A percentile compares a stretch with the other conserved stretches of the same genome.
phyloP scores from a whole-genome alignment of 2,797 vertebrate genomes.

The Atherinosoma microstoma region DNA sequence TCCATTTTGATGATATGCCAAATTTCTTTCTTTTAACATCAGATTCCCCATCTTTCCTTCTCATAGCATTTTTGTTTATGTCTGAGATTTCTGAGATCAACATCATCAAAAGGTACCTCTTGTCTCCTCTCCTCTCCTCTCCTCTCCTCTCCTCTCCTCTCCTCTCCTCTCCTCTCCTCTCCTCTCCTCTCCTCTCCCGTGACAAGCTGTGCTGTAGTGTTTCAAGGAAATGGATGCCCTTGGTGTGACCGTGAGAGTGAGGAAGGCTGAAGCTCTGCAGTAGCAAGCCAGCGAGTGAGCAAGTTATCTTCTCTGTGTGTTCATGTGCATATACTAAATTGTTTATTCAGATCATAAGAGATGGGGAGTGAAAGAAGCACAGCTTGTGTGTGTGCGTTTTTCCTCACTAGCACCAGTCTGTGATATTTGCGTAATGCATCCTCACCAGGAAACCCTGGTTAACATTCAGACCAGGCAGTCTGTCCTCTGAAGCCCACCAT shows the following conservation, averaged over 20 bases:
- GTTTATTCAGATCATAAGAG: slow-evolving; percentile 27
- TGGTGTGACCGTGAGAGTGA: slow-evolving; percentile 77
- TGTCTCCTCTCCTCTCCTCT: slow-evolving; percentile 3
- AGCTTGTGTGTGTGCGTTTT: slow-evolving; percentile 7
- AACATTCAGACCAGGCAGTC: slow-evolving; percentile 27
- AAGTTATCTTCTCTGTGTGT: slow-evolving; percentile 38
- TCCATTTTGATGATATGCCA: slow-evolving; percentile 17
- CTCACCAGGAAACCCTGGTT: slow-evolving; percentile 38
- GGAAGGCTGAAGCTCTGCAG: slow-evolving; percentile 71
- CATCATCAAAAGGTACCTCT: slow-evolving; percentile 29
- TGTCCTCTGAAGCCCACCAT: slow-evolving; percentile 31
- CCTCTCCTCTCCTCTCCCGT: slow-evolving; percentile 26
- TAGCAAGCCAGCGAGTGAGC: slow-evolving; percentile 58
- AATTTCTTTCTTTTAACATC: slow-evolving; percentile 13
- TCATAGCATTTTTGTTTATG: slow-evolving; percentile 11
- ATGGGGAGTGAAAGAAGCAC: slow-evolving; percentile 22
- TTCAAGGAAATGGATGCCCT: slow-evolving; percentile 72
- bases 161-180: slow-evolving; percentile 4
- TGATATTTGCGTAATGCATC: slow-evolving; percentile 38
- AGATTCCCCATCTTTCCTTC: background rate
- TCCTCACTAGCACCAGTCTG: slow-evolving; percentile 13
- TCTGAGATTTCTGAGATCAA: slow-evolving; percentile 41
- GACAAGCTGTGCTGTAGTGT: slow-evolving; percentile 55
- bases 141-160: background rate
- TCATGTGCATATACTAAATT: slow-evolving; percentile 12